These are phyloP conservation scores for Eueremaeus valkanovi DNA, from an alignment of 2,888 invertebrate species.

Conservation along the genomic window DNA sequence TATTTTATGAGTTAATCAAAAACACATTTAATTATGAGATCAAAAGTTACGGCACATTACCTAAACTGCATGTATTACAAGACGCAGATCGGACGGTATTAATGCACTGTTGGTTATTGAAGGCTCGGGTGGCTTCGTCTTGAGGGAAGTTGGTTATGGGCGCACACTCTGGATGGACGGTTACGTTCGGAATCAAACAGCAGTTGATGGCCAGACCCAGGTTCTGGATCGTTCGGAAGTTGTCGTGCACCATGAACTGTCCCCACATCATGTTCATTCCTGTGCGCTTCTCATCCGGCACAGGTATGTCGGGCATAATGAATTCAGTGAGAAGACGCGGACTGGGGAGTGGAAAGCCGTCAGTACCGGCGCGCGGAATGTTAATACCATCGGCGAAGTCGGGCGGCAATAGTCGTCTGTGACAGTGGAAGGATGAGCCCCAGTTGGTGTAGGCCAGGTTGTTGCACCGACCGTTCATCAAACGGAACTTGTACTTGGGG, in stretches of 20 bases:
- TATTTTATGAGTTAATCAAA: too few species aligned
- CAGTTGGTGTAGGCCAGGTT: slow-evolving; percentile 53
- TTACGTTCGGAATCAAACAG: slow-evolving; percentile 41
- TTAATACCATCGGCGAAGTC: slow-evolving; percentile 57
- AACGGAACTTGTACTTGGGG: slow-evolving; percentile 39
- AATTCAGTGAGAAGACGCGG: slow-evolving; percentile 47
- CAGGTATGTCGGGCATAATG: slow-evolving; percentile 40
- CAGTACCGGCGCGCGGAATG: slow-evolving; percentile 57
- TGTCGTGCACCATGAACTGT: slow-evolving; percentile 78
- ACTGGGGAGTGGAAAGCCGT: slow-evolving; percentile 54
- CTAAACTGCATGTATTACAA: slow-evolving; percentile 42
- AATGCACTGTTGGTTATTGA: slow-evolving; percentile 42
- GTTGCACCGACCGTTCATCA: slow-evolving; percentile 54
- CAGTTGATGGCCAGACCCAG: slow-evolving; percentile 41
- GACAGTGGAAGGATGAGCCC: slow-evolving; percentile 53
- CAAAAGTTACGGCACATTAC: slow-evolving; percentile 30
- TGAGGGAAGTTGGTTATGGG: slow-evolving; percentile 41
- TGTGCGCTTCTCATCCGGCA: slow-evolving; percentile 30
- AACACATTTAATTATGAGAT: not conserved
- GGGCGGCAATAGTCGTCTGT: slow-evolving; percentile 53
- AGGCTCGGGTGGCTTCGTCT: slow-evolving; percentile 40
- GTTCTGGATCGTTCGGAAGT: slow-evolving; percentile 58
- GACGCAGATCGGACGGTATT: slow-evolving; percentile 40
- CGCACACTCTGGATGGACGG: slow-evolving; percentile 42
- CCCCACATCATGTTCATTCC: slow-evolving; percentile 44